Percentiles rank a stretch among this genome's conserved stretches.
phyloP scores from a whole-genome alignment of 2,113 vertebrate genomes.

The Elephas maximus region DNA sequence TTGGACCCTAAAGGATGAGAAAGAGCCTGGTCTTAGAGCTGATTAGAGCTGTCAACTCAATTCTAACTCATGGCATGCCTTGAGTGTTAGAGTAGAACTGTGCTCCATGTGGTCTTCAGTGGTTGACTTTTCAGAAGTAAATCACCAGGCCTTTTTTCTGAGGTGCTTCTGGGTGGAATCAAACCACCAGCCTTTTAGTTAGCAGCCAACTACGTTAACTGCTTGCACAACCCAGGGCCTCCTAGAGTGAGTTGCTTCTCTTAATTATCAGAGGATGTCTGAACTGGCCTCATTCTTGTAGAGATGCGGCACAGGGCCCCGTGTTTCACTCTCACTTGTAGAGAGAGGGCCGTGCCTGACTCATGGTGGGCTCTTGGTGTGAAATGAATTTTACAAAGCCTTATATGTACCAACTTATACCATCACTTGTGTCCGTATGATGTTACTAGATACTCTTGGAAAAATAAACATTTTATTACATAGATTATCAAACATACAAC shows the following conservation, averaged over 20 bases:
- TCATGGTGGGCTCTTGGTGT: background rate
- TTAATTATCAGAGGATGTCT: background rate
- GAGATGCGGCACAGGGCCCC: no score
- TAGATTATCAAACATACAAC: background rate
- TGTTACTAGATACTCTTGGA: background rate
- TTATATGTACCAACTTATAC: background rate
- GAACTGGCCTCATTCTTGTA: background rate
- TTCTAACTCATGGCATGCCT: no score
- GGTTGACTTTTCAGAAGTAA: background rate
- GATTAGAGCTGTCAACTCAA: no score
- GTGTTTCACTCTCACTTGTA: background rate
- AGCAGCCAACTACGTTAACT: background rate
- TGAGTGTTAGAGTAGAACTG: no score
- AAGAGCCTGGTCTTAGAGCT: background rate
- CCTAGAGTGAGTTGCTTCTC: background rate
- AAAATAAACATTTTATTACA: slow-evolving; percentile 17
- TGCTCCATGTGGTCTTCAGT: background rate
- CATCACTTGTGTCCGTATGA: background rate
- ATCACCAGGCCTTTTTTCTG: background rate
- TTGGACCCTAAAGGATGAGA: background rate
- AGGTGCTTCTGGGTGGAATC: background rate
- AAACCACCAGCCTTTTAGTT: background rate
- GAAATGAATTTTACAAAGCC: background rate
- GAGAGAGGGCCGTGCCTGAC: background rate
- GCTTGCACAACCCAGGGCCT: background rate